Evolutionary conservation across 2,797 vertebrate genomes (phyloP).

Genomic region (Acipenser oxyrinchus): DNA sequence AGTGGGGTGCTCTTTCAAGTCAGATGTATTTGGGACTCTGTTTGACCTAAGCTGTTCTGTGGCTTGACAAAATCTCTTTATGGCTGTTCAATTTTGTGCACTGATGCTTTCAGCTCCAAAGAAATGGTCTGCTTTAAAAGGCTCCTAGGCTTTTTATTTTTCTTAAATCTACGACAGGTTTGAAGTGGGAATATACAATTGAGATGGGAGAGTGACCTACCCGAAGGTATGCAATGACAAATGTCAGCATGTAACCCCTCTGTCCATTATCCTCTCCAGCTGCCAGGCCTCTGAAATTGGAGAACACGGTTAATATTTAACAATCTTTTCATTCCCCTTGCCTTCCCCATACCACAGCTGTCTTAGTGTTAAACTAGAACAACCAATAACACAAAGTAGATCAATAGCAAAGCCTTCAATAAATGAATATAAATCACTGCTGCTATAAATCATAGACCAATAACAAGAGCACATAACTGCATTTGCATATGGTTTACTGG

Average conservation of each 20-base stretch:
- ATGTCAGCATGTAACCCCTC: conserved; percentile 97
- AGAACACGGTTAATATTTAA: conserved; percentile 64
- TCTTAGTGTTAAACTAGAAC: conserved; percentile 8
- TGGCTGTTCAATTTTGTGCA: neutral
- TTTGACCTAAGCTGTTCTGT: too few relatives aligned
- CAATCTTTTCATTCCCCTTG: conserved; percentile 39
- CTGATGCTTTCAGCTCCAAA: neutral
- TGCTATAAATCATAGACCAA: conserved; percentile 55
- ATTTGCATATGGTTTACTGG: conserved; percentile 52
- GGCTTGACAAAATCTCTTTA: neutral
- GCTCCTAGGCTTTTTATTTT: neutral
- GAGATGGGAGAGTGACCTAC: conserved; percentile 61
- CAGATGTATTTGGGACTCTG: neutral
- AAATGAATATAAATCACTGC: conserved; percentile 43
- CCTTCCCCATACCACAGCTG: conserved; percentile 29
- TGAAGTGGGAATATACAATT: neutral
- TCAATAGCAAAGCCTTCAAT: conserved; percentile 43
- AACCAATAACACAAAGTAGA: conserved; percentile 45
- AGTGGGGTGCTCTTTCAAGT: neutral
- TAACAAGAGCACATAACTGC: conserved; percentile 47
- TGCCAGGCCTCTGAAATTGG: conserved; percentile 85
- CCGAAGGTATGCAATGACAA: conserved; percentile 95
- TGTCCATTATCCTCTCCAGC: conserved; percentile 98
- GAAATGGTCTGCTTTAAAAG: neutral
- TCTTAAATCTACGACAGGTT: neutral